Percentiles rank a stretch among this genome's conserved stretches.
These are phyloP conservation scores for Elephas maximus DNA, from an alignment of 2,113 vertebrate genomes.

Conservation along the genomic window DNA sequence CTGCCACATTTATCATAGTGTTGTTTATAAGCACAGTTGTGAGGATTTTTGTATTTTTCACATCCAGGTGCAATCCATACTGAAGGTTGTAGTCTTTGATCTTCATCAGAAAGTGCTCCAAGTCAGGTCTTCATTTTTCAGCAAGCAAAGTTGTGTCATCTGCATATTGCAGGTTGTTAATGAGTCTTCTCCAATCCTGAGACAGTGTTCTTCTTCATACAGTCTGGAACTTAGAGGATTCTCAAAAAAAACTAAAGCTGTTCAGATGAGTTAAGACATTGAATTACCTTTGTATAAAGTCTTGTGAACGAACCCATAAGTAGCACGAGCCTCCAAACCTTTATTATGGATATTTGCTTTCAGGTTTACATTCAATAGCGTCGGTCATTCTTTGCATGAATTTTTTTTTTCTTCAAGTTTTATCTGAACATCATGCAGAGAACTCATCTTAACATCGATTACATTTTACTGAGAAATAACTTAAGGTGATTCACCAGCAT, in stretches of 20 bases:
- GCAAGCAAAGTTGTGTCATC: neutral
- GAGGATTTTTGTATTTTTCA: neutral
- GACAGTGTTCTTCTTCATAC: neutral
- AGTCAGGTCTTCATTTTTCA: neutral
- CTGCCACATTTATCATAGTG: neutral
- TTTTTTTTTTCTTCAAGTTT: neutral
- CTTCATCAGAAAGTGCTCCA: neutral
- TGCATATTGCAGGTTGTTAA: neutral
- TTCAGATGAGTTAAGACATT: neutral
- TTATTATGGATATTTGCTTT: neutral
- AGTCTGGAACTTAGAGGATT: neutral
- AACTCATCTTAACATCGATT: neutral
- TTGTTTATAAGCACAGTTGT: neutral
- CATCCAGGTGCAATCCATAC: neutral
- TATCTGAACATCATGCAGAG: neutral
- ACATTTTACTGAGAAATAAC: conserved; percentile 10
- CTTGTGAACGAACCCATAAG: neutral
- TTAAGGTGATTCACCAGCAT: neutral
- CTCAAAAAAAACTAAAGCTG: neutral
- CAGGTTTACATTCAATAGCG: neutral
- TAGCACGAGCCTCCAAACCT: neutral
- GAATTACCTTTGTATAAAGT: neutral
- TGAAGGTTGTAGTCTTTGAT: neutral
- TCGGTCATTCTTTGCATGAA: neutral
- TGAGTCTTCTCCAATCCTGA: neutral